Base-by-base conservation (phyloP, 2,888 invertebrate species). In the Oligia fasciuncula region DNA sequence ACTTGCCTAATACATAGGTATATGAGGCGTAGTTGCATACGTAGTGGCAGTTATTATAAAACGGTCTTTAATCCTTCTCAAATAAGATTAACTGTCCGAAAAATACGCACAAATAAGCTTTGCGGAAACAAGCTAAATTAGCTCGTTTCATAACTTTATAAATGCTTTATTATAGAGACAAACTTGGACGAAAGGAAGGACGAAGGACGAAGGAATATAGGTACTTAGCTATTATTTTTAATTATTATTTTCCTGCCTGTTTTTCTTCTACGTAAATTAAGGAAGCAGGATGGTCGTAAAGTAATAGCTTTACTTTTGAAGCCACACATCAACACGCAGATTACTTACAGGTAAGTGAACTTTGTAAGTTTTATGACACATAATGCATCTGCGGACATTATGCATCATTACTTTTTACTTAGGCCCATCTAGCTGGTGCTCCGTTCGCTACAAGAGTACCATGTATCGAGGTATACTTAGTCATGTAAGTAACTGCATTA, bases 351-450 rank as follows among this genome's bases (percentile, higher is more conserved):
- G 74, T 78, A 80, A 80, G 60, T 77, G 75, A 85, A 84, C 85
- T 74, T 81, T 79, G 77, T 71, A 76, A 77, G 54, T 80, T 85
- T 85, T 87, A 87, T 85, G 81, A 77, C 66, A 65, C 76, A 79
- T 87, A 86, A 88, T 87, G 81, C 69, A 72, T 86, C 71, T 66
- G 57, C 76, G 76, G 49, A 73, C 69, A 88, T 85, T 81, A 86
- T 82, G 67, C 69, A 80, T 80, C 78, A 83, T 87, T 87, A 83
- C 73, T 83, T 88, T 83, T 86, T 85, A 85, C 81, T 75, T 80
- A 75, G 68, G 35, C 71, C 72, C 76, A 78, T 65, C 80, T 77
- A 67, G 65, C 70, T 71, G 77, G 46, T 73, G 54, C 60, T 29
- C 54, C 67, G 69, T 63, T 6, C 65, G 67, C 62, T 65, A 74